Base-by-base conservation (phyloP, 2,797 vertebrate genomes). In the Uromys caudimaculatus region DNA sequence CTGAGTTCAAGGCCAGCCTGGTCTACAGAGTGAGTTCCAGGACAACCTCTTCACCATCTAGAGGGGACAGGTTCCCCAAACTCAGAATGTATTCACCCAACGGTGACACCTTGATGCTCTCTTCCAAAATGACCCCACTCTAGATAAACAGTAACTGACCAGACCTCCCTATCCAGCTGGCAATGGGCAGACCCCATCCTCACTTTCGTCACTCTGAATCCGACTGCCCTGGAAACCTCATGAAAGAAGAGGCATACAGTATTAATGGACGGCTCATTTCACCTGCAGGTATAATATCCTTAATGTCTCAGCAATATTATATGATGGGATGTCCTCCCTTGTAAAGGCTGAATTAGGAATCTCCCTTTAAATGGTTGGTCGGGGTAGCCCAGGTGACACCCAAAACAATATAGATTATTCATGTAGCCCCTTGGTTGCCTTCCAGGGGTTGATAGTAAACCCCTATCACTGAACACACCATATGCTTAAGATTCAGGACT, bases 81-180 rank as follows among this genome's bases (percentile, higher is more conserved):
- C 38, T 4, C 27, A 12, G 79, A 29, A 3, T 0, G 14, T 7
- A 50, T 6, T 11, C 14, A 14, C 23, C 9, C 38, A 6, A 16
- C 7, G 1, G 0, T 1, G 13, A 47, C 32, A 27, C 6, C 44
- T 52, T n/a, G 23, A 16, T 2, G 9, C 3, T 2, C 0, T 79
- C 50, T 84, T 47, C 7, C 32, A 1, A 79, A 8, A 52, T n/a
- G 32, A 64, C 86, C 35, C 32, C 47, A 38, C 12, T 1, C n/a
- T 27, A n/a, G 19, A 67, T 38, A 79, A 27, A 29, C 3, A 27
- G 35, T 2, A 5, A 52, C 24, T 44, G 4, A 24, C 2, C 0
- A 10, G 2, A 1, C 32, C 6, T 6, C 2, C 12, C 0, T 44
- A 4, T 5, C 8, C 41, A 24, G 13, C 23, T 24, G 32, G 44